Conservation (phyloP, 2,797 vertebrate species). For the Syngnathus rostellatus region DNA sequence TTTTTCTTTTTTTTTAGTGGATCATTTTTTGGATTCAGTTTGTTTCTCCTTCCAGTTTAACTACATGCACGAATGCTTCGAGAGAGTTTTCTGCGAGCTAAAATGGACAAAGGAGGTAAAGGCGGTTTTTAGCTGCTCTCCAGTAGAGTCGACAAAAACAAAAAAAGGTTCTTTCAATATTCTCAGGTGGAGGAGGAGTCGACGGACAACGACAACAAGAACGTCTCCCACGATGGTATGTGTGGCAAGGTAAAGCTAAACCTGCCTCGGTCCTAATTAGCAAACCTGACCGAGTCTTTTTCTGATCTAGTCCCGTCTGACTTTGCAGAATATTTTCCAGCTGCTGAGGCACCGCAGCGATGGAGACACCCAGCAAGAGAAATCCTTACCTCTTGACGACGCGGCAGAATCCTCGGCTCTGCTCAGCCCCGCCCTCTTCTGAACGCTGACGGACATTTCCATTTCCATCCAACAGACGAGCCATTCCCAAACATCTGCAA, state of each 20-base stretch:
- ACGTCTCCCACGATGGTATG: conserved; percentile 82
- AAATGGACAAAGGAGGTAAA: conserved; percentile 96
- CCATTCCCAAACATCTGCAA: conserved; percentile 29
- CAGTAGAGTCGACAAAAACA: neutral
- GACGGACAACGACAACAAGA: conserved; percentile 81
- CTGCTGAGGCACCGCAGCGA: conserved; percentile 88
- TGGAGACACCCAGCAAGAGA: conserved; percentile 78
- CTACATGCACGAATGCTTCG: conserved; percentile 99
- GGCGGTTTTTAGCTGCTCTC: neutral
- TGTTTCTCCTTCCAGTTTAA: conserved; percentile 76
- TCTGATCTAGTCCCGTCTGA: neutral
- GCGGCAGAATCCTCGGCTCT: conserved; percentile 16
- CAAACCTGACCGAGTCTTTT: neutral
- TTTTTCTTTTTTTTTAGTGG: neutral
- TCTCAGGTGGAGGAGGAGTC: conserved; percentile 80
- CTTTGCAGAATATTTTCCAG: conserved; percentile 89
- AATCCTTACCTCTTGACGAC: conserved; percentile 62
- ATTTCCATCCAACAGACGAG: conserved; percentile 18
- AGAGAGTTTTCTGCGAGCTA: conserved; percentile 95
- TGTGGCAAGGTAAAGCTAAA: conserved; percentile 82
- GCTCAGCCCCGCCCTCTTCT: conserved; percentile 31
- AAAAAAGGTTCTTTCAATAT: conserved; percentile 10
- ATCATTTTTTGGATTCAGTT: neutral
- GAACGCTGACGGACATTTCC: conserved; percentile 29
- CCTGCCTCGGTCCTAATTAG: conserved; percentile 53